Percentiles rank a stretch among this genome's conserved stretches.
phyloP scores from a whole-genome alignment of 2,797 vertebrate species.

The Trematomus bernacchii region DNA sequence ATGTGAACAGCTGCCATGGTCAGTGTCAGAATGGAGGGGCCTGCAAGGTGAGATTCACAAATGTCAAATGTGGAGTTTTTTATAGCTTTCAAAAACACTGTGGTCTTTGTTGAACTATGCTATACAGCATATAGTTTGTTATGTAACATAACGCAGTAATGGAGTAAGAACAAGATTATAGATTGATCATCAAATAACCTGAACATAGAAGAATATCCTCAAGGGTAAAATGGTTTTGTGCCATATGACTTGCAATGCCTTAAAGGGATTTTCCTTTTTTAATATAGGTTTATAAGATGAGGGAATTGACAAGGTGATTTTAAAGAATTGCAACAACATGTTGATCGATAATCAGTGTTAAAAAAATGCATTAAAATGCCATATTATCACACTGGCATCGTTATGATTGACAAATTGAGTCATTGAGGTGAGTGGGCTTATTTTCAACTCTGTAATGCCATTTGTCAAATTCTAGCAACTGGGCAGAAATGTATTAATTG shows the following conservation, averaged over 20 bases:
- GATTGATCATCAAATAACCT: conserved; percentile 21
- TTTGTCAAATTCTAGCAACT: too few species aligned
- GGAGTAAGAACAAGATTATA: not conserved
- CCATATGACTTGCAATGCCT: not conserved
- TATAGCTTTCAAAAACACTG: conserved; percentile 11
- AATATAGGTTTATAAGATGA: not conserved
- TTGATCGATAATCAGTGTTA: too few species aligned
- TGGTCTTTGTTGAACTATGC: conserved; percentile 15
- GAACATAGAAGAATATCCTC: conserved; percentile 8
- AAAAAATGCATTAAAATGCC: too few species aligned
- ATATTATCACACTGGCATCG: too few species aligned
- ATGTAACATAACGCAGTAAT: not conserved
- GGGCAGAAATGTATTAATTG: too few species aligned
- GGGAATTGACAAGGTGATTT: not conserved
- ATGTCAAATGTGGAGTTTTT: not conserved
- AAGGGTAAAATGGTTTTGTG: not conserved
- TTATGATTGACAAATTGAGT: too few species aligned
- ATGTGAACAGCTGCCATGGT: conserved; percentile 89
- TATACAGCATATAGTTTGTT: too few species aligned
- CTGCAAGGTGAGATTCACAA: conserved; percentile 88
- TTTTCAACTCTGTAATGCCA: not conserved
- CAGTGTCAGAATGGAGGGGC: conserved; percentile 94
- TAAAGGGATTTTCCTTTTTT: not conserved
- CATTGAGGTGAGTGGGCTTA: too few species aligned
- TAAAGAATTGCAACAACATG: not conserved